A percentile compares a stretch with the other conserved stretches of the same genome.
phyloP scores from a whole-genome alignment of 1,140 invertebrate genomes.

The Trypoxylus dichotomus region DNA sequence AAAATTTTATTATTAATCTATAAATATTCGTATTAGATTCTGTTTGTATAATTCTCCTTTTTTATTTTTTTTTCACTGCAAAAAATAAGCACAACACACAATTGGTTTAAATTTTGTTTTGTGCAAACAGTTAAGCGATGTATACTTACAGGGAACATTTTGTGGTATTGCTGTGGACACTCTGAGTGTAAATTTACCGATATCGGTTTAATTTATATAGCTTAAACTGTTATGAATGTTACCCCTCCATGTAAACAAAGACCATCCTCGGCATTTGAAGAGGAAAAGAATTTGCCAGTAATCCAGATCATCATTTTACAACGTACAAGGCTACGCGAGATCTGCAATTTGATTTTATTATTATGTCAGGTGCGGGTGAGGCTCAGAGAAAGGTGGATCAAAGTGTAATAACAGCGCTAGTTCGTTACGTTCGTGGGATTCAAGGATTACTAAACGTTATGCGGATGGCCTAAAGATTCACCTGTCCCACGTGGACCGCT shows the following conservation, averaged over 20 bases:
- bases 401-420: not conserved
- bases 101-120: not conserved
- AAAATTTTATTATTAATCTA: no score
- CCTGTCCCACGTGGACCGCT: not conserved
- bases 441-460: not conserved
- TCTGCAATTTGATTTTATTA: slow-evolving; percentile 21
- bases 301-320: slow-evolving; percentile 29
- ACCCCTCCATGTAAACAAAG: slow-evolving; percentile 20
- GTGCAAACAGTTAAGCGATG: not conserved
- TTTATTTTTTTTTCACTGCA: no score
- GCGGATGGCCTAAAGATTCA: not conserved
- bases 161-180: slow-evolving; percentile 10
- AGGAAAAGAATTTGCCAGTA: slow-evolving; percentile 21
- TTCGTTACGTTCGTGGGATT: not conserved
- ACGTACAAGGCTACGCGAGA: slow-evolving; percentile 23
- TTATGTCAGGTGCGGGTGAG: slow-evolving; percentile 25
- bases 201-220: slow-evolving; percentile 28
- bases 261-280: slow-evolving; percentile 21
- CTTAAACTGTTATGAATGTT: not conserved
- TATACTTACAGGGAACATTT: slow-evolving; percentile 25
- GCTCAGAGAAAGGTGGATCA: slow-evolving; percentile 24
- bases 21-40: no score
- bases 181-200: not conserved
- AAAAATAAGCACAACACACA: no score
- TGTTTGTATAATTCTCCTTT: no score